These are phyloP conservation scores for Noctua comes DNA, from an alignment of 2,888 invertebrate genomes.

Conservation along the genomic window DNA sequence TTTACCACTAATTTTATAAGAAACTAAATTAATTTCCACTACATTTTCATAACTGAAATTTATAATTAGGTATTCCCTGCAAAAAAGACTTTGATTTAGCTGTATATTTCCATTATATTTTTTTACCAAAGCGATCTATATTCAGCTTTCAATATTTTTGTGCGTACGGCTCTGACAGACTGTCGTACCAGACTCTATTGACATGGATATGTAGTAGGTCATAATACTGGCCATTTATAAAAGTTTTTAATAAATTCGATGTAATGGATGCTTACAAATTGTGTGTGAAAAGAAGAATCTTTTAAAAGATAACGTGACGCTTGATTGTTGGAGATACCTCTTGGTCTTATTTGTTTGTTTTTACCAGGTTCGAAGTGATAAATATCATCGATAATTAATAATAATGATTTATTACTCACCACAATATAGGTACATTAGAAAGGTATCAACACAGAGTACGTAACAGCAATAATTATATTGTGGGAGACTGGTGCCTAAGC, in stretches of 20 bases:
- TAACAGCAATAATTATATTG: too few species aligned
- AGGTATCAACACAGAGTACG: too few species aligned
- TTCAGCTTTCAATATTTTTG: conserved; percentile 29
- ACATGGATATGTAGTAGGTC: conserved; percentile 30
- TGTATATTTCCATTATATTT: not conserved
- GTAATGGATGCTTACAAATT: not conserved
- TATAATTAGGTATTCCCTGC: not conserved
- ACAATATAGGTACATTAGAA: too few species aligned
- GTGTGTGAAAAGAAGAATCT: not conserved
- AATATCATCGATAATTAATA: not conserved
- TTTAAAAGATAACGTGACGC: not conserved
- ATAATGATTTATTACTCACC: too few species aligned
- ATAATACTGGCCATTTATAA: not conserved
- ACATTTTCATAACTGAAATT: not conserved
- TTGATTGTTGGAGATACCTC: not conserved
- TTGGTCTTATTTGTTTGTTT: not conserved
- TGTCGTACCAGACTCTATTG: conserved; percentile 17
- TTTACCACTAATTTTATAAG: not conserved
- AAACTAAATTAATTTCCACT: not conserved
- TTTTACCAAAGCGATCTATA: not conserved
- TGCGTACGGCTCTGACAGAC: conserved; percentile 5
- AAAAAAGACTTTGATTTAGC: not conserved
- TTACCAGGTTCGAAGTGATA: not conserved
- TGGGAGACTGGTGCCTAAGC: too few species aligned
- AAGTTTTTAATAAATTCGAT: conserved; percentile 5